Conservation (phyloP, 2,113 vertebrate genomes). For the Prolemur simus region DNA sequence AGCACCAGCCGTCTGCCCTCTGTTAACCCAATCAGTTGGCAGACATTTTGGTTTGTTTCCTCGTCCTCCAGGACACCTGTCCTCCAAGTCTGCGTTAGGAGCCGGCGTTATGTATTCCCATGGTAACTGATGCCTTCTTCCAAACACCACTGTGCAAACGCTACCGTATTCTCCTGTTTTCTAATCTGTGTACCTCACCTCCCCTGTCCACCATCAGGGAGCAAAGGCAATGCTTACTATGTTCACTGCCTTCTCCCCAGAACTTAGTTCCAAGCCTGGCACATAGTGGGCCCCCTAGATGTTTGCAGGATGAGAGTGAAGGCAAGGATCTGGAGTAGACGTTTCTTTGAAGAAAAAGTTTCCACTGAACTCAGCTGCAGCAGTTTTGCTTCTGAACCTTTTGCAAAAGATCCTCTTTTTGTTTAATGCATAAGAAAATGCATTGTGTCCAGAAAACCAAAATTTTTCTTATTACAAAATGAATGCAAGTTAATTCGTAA, state of each 20-base stretch:
- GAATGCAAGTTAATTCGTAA: not conserved
- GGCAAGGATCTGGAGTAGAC: not conserved
- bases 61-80: not conserved
- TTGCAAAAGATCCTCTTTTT: not conserved
- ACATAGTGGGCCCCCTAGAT: not conserved
- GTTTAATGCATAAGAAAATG: not conserved
- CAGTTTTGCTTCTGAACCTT: not conserved
- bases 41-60: not conserved
- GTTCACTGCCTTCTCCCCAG: not conserved
- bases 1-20: not conserved
- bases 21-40: not conserved
- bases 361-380: not conserved
- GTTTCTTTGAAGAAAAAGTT: not conserved
- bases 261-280: not conserved
- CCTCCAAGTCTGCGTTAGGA: not conserved
- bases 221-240: not conserved
- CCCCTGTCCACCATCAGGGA: not conserved
- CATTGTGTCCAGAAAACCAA: not conserved
- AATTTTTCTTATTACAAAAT: not conserved
- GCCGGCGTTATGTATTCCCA: not conserved
- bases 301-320: not conserved
- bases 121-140: not conserved
- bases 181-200: not conserved
- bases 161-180: not conserved
- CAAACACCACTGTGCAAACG: not conserved